Base-by-base conservation (phyloP, 2,113 vertebrate species). In the Sclerurus mexicanus region DNA sequence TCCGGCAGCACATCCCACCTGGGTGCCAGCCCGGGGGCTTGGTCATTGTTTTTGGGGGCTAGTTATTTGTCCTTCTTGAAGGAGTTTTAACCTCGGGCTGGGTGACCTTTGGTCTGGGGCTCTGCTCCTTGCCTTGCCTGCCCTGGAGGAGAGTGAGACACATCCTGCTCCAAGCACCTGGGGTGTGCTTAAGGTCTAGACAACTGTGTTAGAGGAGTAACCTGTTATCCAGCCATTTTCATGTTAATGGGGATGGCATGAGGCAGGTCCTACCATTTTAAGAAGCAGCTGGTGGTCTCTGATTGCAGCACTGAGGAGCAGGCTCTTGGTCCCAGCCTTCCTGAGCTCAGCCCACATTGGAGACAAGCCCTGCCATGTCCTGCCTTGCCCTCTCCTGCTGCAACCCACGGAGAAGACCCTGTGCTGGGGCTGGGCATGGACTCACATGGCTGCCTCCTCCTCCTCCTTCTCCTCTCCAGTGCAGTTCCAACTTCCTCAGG, bases 51-150 rank as follows among this genome's bases (percentile, higher is more conserved):
- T 59, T 49, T 3, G 1, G 49, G 19, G 31, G 19, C 39, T 37
- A 50, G 33, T 58, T 50, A 5, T 53, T 47, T 50, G 13, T 25
- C 56, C 40, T 42, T 42, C 12, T 42, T 44, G 44, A 19, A 62
- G 55, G n/a, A 19, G 5, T 19, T 84, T 67, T n/a, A 83, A 66
- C 7, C 23, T 10, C 2, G 23, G 2, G 1, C 28, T 39, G 2
- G 0, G 27, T 39, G 55, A 62, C 39, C 62, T 42, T 18, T 17
- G 12, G 3, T 14, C 17, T 53, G 2, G 1, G 1, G 25, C 63
- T 5, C 46, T 73, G 31, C 37, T 71, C 31, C 60, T 72, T 30
- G 40, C 64, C 40, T 27, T 46, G 50, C 40, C 42, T 21, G 23
- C 3, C 1, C 30, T 30, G 35, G 14, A 33, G 9, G 37, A 25